phyloP scores from a whole-genome alignment of 2,888 invertebrate species.

The Erebia aethiops region DNA sequence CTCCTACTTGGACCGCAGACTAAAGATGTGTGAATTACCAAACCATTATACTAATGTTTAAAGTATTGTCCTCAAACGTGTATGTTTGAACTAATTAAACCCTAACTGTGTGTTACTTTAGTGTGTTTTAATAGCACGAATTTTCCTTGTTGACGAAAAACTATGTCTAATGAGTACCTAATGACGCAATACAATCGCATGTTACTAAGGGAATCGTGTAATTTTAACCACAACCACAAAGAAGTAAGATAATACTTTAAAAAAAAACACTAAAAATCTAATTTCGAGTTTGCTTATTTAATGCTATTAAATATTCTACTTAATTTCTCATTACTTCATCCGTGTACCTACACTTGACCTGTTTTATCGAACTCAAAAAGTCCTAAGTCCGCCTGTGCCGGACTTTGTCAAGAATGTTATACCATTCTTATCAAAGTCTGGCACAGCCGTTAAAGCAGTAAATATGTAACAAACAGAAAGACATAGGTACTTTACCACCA shows the following conservation, averaged over 20 bases:
- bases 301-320: too few relatives aligned
- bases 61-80: conserved; percentile 2
- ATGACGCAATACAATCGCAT: background rate
- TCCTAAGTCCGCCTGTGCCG: too few relatives aligned
- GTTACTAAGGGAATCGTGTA: background rate
- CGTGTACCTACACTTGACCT: too few relatives aligned
- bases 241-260: background rate
- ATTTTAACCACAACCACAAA: background rate
- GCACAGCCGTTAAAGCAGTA: too few relatives aligned
- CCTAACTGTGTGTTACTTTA: background rate
- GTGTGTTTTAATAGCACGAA: background rate
- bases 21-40: background rate
- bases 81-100: conserved; percentile 3
- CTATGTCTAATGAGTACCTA: background rate
- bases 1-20: background rate
- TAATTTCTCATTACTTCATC: background rate
- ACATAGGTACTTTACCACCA: too few relatives aligned
- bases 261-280: background rate
- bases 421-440: too few relatives aligned
- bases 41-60: background rate
- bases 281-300: background rate
- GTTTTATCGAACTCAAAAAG: too few relatives aligned
- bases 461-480: too few relatives aligned
- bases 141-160: conserved; percentile 14
- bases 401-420: too few relatives aligned